A percentile compares a stretch with the other conserved stretches of the same genome.
phyloP scores from a whole-genome alignment of 2,888 invertebrate species.

The Scaptomyza reducta region DNA sequence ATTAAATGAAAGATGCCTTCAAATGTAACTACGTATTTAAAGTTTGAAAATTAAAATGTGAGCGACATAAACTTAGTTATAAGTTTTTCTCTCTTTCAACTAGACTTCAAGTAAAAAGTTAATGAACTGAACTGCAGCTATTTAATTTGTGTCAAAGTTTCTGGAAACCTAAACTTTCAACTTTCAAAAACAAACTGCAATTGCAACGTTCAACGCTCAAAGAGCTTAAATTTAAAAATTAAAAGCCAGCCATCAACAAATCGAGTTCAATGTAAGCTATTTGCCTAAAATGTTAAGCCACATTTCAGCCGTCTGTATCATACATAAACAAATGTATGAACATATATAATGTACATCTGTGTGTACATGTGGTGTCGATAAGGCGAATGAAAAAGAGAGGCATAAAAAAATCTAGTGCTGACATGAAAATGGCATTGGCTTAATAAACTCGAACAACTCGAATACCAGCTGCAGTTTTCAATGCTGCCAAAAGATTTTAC shows the following conservation, averaged over 20 bases:
- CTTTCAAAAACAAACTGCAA: neutral
- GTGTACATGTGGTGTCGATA: conserved; percentile 26
- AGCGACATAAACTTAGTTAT: neutral
- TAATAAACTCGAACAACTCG: conserved; percentile 52
- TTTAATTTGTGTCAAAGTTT: neutral
- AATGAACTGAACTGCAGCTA: neutral
- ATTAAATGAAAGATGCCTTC: neutral
- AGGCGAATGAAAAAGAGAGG: conserved; percentile 9
- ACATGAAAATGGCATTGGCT: conserved; percentile 66
- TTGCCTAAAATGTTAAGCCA: conserved; percentile 25
- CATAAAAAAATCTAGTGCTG: conserved; percentile 30
- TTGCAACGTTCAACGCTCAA: neutral
- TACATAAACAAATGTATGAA: no score
- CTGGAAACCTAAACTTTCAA: neutral
- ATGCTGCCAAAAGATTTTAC: conserved; percentile 35
- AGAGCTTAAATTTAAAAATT: neutral
- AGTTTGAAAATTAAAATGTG: neutral
- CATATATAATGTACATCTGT: conserved; percentile 3
- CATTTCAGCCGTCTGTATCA: neutral
- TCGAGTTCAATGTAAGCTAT: conserved; percentile 10
- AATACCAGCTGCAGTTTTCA: conserved; percentile 46
- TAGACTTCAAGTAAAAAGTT: neutral
- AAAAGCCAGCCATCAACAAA: conserved; percentile 6
- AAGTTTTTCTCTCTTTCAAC: neutral
- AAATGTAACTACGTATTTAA: neutral